These are phyloP conservation scores for Gallinago media DNA, from an alignment of 2,113 vertebrate species.

Conservation along the genomic window DNA sequence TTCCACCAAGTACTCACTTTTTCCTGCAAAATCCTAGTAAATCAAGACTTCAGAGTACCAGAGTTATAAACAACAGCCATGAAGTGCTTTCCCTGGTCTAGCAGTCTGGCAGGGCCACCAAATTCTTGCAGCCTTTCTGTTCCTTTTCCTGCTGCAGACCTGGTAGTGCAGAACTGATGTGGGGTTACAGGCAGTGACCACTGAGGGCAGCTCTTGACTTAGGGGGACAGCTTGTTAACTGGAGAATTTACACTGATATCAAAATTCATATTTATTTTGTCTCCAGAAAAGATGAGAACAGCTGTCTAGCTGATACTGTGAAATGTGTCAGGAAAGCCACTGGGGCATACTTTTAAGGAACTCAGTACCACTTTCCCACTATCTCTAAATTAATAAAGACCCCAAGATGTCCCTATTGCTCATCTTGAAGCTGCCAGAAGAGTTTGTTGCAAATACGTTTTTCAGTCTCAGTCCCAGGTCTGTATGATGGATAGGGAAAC, in stretches of 20 bases:
- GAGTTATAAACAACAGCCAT: neutral
- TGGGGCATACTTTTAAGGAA: constrained; percentile 15
- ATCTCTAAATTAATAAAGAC: constrained; percentile 8
- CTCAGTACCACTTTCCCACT: neutral
- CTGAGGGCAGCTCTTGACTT: neutral
- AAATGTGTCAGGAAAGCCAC: constrained; percentile 11
- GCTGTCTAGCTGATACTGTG: constrained; percentile 25
- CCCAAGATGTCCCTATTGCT: neutral
- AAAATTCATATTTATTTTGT: constrained; percentile 53
- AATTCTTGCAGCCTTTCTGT: neutral
- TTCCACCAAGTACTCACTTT: neutral
- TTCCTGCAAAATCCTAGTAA: neutral
- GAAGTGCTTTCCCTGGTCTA: neutral
- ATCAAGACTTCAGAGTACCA: neutral
- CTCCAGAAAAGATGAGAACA: constrained; percentile 16
- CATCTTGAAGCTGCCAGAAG: neutral
- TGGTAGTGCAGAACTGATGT: neutral
- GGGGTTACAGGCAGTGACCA: neutral
- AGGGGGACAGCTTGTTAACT: neutral
- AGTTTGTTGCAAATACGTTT: constrained; percentile 2
- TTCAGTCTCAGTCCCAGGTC: constrained; percentile 1
- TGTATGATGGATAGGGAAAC: constrained; percentile 16
- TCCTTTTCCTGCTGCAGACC: neutral
- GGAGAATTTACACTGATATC: neutral
- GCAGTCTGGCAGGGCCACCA: neutral